phyloP scores from a whole-genome alignment of 2,113 vertebrate species.

The Nerophis ophidion region DNA sequence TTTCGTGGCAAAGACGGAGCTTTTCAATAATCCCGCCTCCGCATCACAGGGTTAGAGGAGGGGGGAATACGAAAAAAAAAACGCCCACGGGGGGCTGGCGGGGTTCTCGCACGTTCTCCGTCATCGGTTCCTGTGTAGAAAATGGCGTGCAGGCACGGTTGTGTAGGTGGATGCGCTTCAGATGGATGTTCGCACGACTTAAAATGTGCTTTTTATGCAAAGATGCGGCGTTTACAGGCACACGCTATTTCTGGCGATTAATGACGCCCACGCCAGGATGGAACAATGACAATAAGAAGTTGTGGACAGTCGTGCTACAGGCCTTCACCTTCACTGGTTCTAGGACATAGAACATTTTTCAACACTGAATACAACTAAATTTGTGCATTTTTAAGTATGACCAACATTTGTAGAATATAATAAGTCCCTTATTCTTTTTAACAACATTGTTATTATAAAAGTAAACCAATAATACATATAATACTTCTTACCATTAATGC shows the following conservation, averaged over 20 bases:
- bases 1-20: constrained; percentile 69
- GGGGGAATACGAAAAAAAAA: constrained; percentile 66
- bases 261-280: constrained; percentile 45
- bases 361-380: too few relatives aligned
- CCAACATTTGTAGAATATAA: too few relatives aligned
- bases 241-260: constrained; percentile 43
- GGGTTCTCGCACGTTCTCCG: constrained; percentile 41
- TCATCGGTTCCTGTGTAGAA: too few relatives aligned
- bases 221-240: constrained; percentile 31
- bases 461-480: too few relatives aligned
- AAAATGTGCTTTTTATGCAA: constrained; percentile 46
- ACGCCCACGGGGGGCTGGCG: constrained; percentile 65
- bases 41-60: constrained; percentile 46
- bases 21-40: constrained; percentile 76
- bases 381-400: too few relatives aligned
- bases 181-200: constrained; percentile 42
- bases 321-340: too few relatives aligned
- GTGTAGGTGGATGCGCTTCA: constrained; percentile 59
- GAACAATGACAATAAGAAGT: constrained; percentile 4
- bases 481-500: too few relatives aligned
- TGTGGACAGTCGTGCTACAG: too few relatives aligned
- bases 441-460: too few relatives aligned
- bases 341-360: too few relatives aligned
- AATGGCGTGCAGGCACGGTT: constrained; percentile 13
- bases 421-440: too few relatives aligned